Base-by-base conservation (phyloP, 2,113 vertebrate genomes). In the Ranitomeya variabilis region DNA sequence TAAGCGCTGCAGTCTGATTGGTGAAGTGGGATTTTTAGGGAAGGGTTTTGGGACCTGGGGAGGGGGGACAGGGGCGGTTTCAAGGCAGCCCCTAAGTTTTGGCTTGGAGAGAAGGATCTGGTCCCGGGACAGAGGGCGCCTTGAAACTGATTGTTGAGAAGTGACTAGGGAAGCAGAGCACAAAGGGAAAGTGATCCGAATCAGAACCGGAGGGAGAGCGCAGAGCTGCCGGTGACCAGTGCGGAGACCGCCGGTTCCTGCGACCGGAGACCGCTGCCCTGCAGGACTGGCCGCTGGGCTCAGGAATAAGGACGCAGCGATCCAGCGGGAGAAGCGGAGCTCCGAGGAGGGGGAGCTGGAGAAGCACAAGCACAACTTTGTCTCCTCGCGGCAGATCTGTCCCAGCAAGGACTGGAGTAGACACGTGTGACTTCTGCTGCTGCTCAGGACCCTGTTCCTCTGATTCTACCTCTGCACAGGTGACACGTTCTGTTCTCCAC, bases 171-270 rank as follows among this genome's bases (percentile, higher is more conserved):
- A 88, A 83, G 87, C 87, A 57, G 71, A 82, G 80, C 87, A 88
- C 87, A 88, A 88, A 88, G 87, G 66, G 80, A 88, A 88, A 83
- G 87, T 83, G 87, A 88, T 88, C 87, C 80, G 71, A 62, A 77
- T 66, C 87, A 78, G 87, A 83, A 88, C 87, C 87, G 8, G 31
- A 51, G 55, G 78, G 52, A 73, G 52, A 73, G 13, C 18, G 26
- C 64, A 12, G 16, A 60, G 19, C 19, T 4, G 37, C 1, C 64
- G 13, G 64, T 6, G 8, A 9, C 60, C 14, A 16, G 37, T 13
- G 13, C 54, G 3, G 45, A n/a, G 23, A 19, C 78, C 18, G 23
- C 45, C 80, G 60, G 19, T 52, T 13, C 80, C 23, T 21, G 31
- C 31, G 31, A 21, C 0, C 59, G 2, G 1, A 19, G 37, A 54